phyloP scores from a whole-genome alignment of 2,888 invertebrate species.

The Dicyrtomina minuta region DNA sequence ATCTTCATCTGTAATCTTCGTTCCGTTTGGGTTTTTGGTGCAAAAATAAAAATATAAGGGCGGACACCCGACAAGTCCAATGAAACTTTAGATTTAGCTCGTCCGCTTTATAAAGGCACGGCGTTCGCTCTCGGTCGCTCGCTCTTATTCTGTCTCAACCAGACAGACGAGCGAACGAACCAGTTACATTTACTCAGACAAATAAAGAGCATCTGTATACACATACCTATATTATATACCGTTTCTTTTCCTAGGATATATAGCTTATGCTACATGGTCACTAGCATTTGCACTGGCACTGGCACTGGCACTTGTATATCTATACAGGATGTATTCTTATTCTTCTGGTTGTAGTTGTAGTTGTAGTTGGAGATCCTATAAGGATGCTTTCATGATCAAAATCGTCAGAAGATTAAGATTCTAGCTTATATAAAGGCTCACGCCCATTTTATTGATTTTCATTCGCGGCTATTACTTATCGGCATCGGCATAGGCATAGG shows the following conservation, averaged over 20 bases:
- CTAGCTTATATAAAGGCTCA: constrained; percentile 21
- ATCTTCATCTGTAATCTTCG: neutral
- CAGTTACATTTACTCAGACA: too few relatives aligned
- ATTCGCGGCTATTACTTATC: constrained; percentile 30
- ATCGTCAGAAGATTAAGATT: constrained; percentile 30
- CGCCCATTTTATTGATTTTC: constrained; percentile 34
- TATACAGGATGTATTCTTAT: neutral
- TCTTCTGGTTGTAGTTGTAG: neutral
- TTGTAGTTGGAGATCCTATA: neutral
- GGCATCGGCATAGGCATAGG: constrained; percentile 20
- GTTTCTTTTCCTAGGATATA: too few relatives aligned
- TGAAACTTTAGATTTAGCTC: constrained; percentile 6
- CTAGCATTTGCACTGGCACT: too few relatives aligned
- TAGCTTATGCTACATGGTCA: too few relatives aligned
- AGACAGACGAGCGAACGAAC: too few relatives aligned
- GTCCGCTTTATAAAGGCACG: neutral
- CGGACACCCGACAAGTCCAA: constrained; percentile 14
- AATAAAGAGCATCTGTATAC: too few relatives aligned
- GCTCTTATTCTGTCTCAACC: too few relatives aligned
- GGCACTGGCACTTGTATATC: neutral
- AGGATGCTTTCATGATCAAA: constrained; percentile 1
- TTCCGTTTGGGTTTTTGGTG: neutral
- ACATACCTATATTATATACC: too few relatives aligned
- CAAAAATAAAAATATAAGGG: constrained; percentile 23
- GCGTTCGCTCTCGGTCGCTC: neutral